phyloP scores from a whole-genome alignment of 2,888 invertebrate species.

The Tetranychus truncatus region DNA sequence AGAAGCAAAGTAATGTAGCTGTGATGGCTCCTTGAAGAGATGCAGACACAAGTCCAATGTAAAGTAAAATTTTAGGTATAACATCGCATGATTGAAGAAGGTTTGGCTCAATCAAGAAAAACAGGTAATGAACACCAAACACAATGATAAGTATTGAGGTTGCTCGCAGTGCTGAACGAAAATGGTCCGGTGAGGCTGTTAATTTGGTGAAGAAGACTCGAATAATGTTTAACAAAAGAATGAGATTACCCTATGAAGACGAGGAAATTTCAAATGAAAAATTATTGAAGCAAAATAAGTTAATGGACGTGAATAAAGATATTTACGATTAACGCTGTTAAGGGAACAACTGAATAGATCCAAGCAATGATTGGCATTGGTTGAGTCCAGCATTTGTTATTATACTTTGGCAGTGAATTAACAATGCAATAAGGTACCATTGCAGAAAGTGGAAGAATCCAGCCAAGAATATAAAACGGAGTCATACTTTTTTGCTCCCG shows the following conservation, averaged over 20 bases:
- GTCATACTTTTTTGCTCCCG: constrained; percentile 39
- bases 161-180: constrained; percentile 38
- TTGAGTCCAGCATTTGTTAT: constrained; percentile 22
- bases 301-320: no score
- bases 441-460: constrained; percentile 27
- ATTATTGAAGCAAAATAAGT: not conserved
- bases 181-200: constrained; percentile 31
- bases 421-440: constrained; percentile 19
- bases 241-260: constrained; percentile 39
- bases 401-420: constrained; percentile 12
- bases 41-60: constrained; percentile 17
- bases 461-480: constrained; percentile 30
- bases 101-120: constrained; percentile 40
- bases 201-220: constrained; percentile 47
- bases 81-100: constrained; percentile 10
- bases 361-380: constrained; percentile 36
- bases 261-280: not conserved
- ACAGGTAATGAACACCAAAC: constrained; percentile 48
- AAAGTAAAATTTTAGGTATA: constrained; percentile 10
- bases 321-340: constrained; percentile 38
- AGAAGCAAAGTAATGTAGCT: constrained; percentile 47
- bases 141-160: constrained; percentile 49
- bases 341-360: constrained; percentile 43
- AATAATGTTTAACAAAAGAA: constrained; percentile 45
- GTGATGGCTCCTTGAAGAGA: constrained; percentile 44